Conservation (phyloP, 2,113 vertebrate species). For the Tachuris rubrigastra region DNA sequence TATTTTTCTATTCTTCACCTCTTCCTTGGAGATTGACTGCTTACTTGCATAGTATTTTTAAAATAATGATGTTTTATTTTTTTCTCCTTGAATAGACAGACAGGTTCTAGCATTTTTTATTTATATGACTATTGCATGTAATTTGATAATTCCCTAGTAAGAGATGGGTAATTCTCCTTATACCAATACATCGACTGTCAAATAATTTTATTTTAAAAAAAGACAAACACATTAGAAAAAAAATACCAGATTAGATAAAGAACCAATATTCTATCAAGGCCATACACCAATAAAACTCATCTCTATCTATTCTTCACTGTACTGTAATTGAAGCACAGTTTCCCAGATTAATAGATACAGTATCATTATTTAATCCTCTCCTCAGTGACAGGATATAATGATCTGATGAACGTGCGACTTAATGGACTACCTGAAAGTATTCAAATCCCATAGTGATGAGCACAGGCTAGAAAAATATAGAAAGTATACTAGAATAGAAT, state of each 20-base stretch:
- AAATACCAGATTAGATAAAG: not conserved
- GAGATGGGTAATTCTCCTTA: not conserved
- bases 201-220: not conserved
- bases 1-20: not conserved
- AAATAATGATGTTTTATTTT: not conserved
- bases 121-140: not conserved
- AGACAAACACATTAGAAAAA: not conserved
- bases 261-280: not conserved
- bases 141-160: not conserved
- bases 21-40: not conserved
- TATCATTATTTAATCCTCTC: constrained; percentile 53
- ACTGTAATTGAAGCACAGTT: constrained; percentile 1
- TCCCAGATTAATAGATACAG: constrained; percentile 51
- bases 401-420: constrained; percentile 40
- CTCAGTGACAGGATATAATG: constrained; percentile 31
- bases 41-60: not conserved
- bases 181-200: not conserved
- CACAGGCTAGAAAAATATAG: not conserved
- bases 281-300: not conserved
- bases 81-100: not conserved
- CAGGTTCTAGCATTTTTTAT: not conserved
- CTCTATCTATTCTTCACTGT: not conserved
- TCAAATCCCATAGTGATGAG: not conserved
- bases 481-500: not conserved
- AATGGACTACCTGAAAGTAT: constrained; percentile 33